Base-by-base conservation (phyloP, 2,113 vertebrate species). In the Coturnix japonica region DNA sequence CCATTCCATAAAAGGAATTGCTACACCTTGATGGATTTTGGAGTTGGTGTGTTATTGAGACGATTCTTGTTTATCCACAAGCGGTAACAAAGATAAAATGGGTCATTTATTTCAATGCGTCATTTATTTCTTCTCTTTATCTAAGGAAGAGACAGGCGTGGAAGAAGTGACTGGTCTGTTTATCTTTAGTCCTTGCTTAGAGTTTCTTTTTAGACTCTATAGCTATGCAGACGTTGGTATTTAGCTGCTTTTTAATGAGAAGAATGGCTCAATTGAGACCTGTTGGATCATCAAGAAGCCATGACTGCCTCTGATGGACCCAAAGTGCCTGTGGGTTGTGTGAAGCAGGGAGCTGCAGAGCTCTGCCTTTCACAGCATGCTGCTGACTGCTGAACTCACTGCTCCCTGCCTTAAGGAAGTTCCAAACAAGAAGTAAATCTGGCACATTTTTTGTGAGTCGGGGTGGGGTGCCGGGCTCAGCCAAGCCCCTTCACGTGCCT, bases 221-320 rank as follows among this genome's bases (percentile, higher is more conserved):
- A 43, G 28, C 13, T 47, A 4, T 16, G 41, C 2, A 10, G 26
- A 18, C 9, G 7, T 21, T 69, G 46, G n/a, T 53, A 2, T 54
- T 43, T 53, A 66, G 30, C 23, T 22, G 11, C 25, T 82, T 75
- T 88, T 20, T 65, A 23, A 8, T 14, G 2, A 8, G 31, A 19
- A 41, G 46, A 76, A 18, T 18, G 57, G 30, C 65, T 70, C 18
- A 2, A 23, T 74, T 13, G 5, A 13, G 37, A 7, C 4, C 4
- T 75, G 71, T 72, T 5, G 13, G 63, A 17, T 46, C 31, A 22
- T 49, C 30, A 72, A n/a, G 63, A 66, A 85, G 54, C 13, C 7
- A 0, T 3, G 18, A 6, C 3, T 60, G 33, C 11, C 17, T 47
- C 13, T 41, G 7, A 33, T 31, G 1, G 8, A 44, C 2, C 65